Percentiles rank a stretch among this genome's conserved stretches.
phyloP scores from a whole-genome alignment of 2,888 invertebrate species.

The Agrochola lychnidis region DNA sequence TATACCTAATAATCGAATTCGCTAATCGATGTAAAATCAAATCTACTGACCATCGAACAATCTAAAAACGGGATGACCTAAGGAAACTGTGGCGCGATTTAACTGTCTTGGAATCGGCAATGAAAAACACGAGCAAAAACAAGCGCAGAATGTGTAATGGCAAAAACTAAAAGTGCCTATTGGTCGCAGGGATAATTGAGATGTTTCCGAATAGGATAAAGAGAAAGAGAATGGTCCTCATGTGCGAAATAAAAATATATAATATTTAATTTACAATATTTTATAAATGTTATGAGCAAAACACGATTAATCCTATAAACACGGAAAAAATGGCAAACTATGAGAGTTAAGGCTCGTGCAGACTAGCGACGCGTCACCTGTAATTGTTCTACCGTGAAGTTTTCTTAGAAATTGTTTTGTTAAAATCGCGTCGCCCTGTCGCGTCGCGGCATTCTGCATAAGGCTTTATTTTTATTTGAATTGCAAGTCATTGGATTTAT shows the following conservation, averaged over 20 bases:
- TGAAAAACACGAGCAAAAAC: neutral
- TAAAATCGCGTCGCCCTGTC: too few relatives aligned
- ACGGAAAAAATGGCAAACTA: neutral
- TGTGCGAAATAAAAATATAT: neutral
- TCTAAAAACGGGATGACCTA: constrained; percentile 2
- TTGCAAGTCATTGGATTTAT: neutral
- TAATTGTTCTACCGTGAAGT: too few relatives aligned
- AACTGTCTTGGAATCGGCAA: constrained; percentile 18
- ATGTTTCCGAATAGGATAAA: neutral
- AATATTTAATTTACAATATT: neutral
- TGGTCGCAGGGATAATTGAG: neutral
- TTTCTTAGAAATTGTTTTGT: too few relatives aligned
- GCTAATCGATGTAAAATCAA: neutral
- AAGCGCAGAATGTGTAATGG: neutral
- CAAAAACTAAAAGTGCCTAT: neutral
- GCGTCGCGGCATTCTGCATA: too few relatives aligned
- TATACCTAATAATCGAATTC: neutral
- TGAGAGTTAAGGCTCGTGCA: too few relatives aligned
- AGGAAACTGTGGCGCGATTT: neutral
- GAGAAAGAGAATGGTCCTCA: neutral
- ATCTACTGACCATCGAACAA: neutral
- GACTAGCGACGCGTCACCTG: too few relatives aligned
- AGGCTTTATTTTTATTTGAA: neutral
- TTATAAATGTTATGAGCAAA: neutral
- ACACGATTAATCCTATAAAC: neutral